phyloP scores from a whole-genome alignment of 1,140 invertebrate species.

The Sycobia sp. region DNA sequence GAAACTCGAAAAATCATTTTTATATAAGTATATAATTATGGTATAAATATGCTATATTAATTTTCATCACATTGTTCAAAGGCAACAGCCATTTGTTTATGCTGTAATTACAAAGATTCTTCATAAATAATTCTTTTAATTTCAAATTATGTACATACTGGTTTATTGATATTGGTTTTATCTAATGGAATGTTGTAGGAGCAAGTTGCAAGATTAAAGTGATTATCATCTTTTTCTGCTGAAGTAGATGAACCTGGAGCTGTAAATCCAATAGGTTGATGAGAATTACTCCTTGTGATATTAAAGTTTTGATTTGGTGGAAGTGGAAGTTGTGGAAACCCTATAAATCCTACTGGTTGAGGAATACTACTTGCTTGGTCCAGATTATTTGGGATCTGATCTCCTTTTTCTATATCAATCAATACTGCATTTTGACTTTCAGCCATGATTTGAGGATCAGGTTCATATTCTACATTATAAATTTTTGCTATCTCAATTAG shows the following conservation, averaged over 20 bases:
- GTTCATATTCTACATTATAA: constrained; percentile 89
- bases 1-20: too few species aligned
- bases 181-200: constrained; percentile 74
- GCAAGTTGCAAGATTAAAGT: constrained; percentile 64
- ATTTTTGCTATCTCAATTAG: constrained; percentile 96
- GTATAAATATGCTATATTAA: too few species aligned
- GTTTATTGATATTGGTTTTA: constrained; percentile 53
- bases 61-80: too few species aligned
- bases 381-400: constrained; percentile 63
- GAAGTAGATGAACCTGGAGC: constrained; percentile 45
- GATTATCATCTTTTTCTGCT: constrained; percentile 53
- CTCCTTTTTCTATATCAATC: constrained; percentile 73
- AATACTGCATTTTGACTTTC: constrained; percentile 82
- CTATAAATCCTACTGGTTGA: constrained; percentile 79
- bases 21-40: too few species aligned
- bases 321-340: constrained; percentile 72
- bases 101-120: too few species aligned
- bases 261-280: constrained; percentile 63
- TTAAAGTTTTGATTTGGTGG: constrained; percentile 62
- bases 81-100: too few species aligned
- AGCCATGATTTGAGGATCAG: constrained; percentile 89
- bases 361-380: constrained; percentile 62
- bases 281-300: constrained; percentile 40
- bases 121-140: constrained; percentile 19
- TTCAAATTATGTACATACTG: constrained; percentile 50